These are phyloP conservation scores for Ostrea edulis DNA, from an alignment of 1,140 invertebrate genomes.

Conservation along the genomic window DNA sequence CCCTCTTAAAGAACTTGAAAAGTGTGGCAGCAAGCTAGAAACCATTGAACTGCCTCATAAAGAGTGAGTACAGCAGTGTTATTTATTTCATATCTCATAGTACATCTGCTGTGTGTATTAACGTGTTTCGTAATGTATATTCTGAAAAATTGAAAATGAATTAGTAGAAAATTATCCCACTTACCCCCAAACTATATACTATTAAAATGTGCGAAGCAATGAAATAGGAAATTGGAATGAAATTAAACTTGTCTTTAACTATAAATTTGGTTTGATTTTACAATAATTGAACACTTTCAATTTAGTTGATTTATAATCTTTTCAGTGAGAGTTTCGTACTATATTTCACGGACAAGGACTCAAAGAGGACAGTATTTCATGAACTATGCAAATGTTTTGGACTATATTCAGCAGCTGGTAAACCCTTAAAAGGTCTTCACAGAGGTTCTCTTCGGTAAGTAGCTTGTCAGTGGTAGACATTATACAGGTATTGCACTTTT, in stretches of 20 bases:
- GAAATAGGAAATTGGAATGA: too few relatives aligned
- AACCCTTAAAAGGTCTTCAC: slow-evolving; percentile 18
- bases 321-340: neutral
- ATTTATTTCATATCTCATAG: too few relatives aligned
- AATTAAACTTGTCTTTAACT: too few relatives aligned
- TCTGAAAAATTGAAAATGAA: too few relatives aligned
- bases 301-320: neutral
- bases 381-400: slow-evolving; percentile 22
- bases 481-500: too few relatives aligned
- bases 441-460: neutral
- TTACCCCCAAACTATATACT: too few relatives aligned
- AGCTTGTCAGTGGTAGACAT: neutral
- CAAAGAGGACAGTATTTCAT: neutral
- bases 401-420: neutral
- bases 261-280: too few relatives aligned
- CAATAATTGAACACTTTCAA: too few relatives aligned
- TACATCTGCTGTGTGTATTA: too few relatives aligned
- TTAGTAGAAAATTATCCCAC: too few relatives aligned
- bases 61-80: neutral
- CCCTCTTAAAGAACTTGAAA: neutral
- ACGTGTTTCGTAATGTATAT: too few relatives aligned
- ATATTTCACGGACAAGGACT: neutral
- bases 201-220: too few relatives aligned
- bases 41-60: neutral
- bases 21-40: neutral